Percentiles rank a stretch among this genome's conserved stretches.
Conservation (phyloP, 2,888 invertebrate species). For the Phragmatobia fuliginosa region DNA sequence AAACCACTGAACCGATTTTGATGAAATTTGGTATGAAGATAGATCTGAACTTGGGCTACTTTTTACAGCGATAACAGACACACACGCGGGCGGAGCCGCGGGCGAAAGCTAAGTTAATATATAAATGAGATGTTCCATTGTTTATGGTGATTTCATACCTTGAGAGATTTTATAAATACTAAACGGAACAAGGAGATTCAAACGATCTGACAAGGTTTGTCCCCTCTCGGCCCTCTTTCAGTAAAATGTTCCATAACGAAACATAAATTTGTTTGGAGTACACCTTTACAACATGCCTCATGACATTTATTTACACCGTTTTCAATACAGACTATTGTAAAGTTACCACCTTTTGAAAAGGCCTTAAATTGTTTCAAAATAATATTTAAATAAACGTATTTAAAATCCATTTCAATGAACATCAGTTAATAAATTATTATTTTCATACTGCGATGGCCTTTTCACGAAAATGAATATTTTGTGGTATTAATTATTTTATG, state of each 20-base stretch:
- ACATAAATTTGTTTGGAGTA: conserved; percentile 13
- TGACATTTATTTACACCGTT: conserved; percentile 43
- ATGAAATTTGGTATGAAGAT: too few species aligned
- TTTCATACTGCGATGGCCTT: conserved; percentile 1
- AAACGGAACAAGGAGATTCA: neutral
- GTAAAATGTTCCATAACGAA: neutral
- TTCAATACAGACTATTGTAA: conserved; percentile 43
- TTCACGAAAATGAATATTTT: conserved; percentile 1
- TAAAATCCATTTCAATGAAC: conserved; percentile 40
- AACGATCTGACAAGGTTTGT: neutral
- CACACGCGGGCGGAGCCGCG: too few species aligned
- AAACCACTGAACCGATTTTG: too few species aligned
- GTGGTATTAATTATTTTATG: neutral
- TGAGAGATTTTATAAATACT: neutral
- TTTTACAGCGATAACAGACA: too few species aligned
- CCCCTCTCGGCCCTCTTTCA: neutral
- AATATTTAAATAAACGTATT: conserved; percentile 44
- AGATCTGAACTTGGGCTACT: too few species aligned
- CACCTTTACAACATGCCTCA: conserved; percentile 19
- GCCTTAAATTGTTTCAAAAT: conserved; percentile 31
- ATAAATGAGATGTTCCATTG: too few species aligned
- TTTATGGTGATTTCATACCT: too few species aligned
- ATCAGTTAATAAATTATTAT: conserved; percentile 9
- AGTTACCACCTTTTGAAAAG: conserved; percentile 23
- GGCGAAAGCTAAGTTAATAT: too few species aligned